Evolutionary conservation across 2,797 vertebrate species (phyloP).

Genomic region (Falco novaeseelandiae): DNA sequence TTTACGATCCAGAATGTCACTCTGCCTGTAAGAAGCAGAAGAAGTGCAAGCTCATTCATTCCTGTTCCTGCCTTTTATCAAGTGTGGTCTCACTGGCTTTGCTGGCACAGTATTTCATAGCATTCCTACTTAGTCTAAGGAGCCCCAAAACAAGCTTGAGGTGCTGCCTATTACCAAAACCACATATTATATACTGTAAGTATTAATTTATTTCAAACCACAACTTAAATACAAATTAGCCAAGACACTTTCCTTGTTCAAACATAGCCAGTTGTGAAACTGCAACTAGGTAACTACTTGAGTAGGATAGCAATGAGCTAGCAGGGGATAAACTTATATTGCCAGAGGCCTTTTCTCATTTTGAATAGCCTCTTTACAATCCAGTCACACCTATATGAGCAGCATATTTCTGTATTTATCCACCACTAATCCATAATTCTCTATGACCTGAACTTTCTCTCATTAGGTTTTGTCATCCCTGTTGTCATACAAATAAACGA

Average conservation of each 20-base stretch:
- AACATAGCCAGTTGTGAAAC: background rate
- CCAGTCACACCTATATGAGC: background rate
- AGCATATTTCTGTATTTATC: background rate
- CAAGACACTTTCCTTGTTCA: background rate
- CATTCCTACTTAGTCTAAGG: background rate
- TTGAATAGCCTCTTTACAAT: background rate
- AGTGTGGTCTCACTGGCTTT: background rate
- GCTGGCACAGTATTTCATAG: background rate
- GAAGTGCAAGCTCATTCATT: background rate
- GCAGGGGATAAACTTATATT: background rate
- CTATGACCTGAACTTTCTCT: background rate
- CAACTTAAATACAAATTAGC: background rate
- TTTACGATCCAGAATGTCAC: background rate
- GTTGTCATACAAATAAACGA: background rate
- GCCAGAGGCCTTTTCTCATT: background rate
- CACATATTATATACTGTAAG: background rate
- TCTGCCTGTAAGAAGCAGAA: background rate
- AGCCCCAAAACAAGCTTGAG: background rate
- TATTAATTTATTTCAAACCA: background rate
- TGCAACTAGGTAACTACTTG: background rate
- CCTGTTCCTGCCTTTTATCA: background rate
- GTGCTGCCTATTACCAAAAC: background rate
- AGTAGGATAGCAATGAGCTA: background rate
- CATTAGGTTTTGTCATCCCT: background rate
- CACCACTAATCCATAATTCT: conserved; percentile 5